A percentile compares a stretch with the other conserved stretches of the same genome.
phyloP scores from a whole-genome alignment of 1,140 invertebrate species.

The Mizuhopecten yessoensis region DNA sequence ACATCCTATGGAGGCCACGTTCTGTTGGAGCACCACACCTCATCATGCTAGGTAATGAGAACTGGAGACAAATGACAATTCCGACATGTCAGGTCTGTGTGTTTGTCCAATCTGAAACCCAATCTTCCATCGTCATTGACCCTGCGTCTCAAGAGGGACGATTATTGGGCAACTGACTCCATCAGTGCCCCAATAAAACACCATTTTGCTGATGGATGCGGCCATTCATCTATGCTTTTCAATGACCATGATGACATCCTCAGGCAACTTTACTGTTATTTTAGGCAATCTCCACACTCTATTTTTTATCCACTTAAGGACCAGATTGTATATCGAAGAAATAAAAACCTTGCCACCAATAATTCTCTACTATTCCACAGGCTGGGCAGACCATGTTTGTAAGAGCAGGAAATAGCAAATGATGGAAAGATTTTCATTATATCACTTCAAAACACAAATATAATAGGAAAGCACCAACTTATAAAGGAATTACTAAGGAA shows the following conservation, averaged over 20 bases:
- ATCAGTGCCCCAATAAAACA: background rate
- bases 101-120: conserved; percentile 8
- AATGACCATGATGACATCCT: conserved; percentile 25
- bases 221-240: conserved; percentile 3
- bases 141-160: background rate
- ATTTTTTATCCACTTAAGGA: conserved; percentile 32
- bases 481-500: background rate
- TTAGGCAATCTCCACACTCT: conserved; percentile 32
- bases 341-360: conserved; percentile 7
- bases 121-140: conserved; percentile 7
- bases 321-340: background rate
- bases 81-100: background rate
- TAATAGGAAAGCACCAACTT: background rate
- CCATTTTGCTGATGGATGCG: background rate
- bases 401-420: background rate
- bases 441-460: background rate
- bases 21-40: background rate
- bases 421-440: background rate
- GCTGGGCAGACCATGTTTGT: background rate
- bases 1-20: background rate
- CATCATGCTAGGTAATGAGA: conserved; percentile 5
- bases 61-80: conserved; percentile 34
- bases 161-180: background rate
- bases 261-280: conserved; percentile 13
- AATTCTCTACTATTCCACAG: background rate